Evolutionary conservation across 2,113 vertebrate genomes (phyloP), one percentile per base, ranked within the genome.

Genomic region (Trinectes maculatus): DNA sequence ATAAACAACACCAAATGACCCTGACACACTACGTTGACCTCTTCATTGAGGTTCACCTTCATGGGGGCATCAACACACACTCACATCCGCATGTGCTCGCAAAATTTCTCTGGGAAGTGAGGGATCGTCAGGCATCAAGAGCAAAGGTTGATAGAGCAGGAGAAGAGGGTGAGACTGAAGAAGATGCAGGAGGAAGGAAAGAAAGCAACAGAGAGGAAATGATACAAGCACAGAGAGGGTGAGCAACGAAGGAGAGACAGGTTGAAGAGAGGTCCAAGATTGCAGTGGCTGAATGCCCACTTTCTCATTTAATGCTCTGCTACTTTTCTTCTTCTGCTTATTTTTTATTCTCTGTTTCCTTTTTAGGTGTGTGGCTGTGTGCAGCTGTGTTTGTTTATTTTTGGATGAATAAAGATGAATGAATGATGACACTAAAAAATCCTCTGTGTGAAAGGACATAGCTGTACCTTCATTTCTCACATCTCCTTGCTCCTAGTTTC

Each of bases 1-100:
- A 72, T 81, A 60, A 74, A 65, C 74, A 71, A 67, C 36, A 54
- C 22, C 1, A 56, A 74, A 74, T 67, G 67, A 82, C 75, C 72
- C 49, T 11, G 54, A 79, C 24, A 5, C 71, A 54, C 54, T 53
- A 15, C 2, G 8, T 10, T 4, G 2, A 37, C 40, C 42, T 79
- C 60, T 63, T 22, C 49, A 79, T 48, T 65, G 34, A 68, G 1
- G 51, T 78, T 76, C n/a, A 46, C 44, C 65, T 65, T 37, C 34
- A 49, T 44, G 57, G 16, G 34, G 40, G 49, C 48, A 71, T 44
- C 15, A 48, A 13, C 26, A 28, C 71, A 53, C 63, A 3, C 43
- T 42, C 42, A 31, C 24, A 51, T n/a, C n/a, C n/a, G n/a, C n/a
- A n/a, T n/a, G n/a, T n/a, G n/a, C n/a, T n/a, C 73, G 57, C 44